Base-by-base conservation (phyloP, 2,113 vertebrate genomes). In the Pachypanchax playfairii region DNA sequence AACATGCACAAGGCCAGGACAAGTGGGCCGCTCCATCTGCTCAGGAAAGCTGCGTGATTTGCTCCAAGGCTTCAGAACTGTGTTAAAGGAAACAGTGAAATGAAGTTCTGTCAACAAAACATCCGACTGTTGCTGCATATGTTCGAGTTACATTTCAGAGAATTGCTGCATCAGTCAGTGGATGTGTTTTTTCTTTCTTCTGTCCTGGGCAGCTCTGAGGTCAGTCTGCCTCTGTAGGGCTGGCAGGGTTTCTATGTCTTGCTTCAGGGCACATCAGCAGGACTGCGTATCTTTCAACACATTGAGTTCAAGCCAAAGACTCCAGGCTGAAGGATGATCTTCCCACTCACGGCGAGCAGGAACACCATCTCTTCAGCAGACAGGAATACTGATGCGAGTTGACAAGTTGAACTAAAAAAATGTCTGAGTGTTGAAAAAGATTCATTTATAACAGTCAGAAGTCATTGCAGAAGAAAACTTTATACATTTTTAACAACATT, bases 251-350 rank as follows among this genome's bases (percentile, higher is more conserved):
- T 55, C 43, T 47, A 43, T 38, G 42, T 76, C 4, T 25, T 36
- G 73, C 65, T 74, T 54, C 70, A 48, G 62, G 70, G 62, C 73
- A 79, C 68, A 70, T 51, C 68, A 48, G 56, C 56, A 73, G 56
- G 21, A 48, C 43, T 53, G 55, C 25, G 52, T 49, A 35, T 55
- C 49, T 41, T 67, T 72, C 42, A 59, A 57, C 60, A 63, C 33
- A 4, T 26, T 48, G 61, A 51, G 28, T 35, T 48, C 0, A 3
- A 48, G 74, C 66, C 70, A 71, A 60, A 41, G 58, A 43, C 54
- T 53, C 28, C 31, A 47, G 49, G 43, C 59, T 33, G 54, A 54
- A 28, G 22, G 67, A 63, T 48, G 65, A 70, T 58, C 35, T 7
- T 48, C 65, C 51, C 33, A 20, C 52, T 63, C 63, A 20, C 14